phyloP scores from a whole-genome alignment of 1,140 invertebrate genomes.

The Trissolcus basalis region DNA sequence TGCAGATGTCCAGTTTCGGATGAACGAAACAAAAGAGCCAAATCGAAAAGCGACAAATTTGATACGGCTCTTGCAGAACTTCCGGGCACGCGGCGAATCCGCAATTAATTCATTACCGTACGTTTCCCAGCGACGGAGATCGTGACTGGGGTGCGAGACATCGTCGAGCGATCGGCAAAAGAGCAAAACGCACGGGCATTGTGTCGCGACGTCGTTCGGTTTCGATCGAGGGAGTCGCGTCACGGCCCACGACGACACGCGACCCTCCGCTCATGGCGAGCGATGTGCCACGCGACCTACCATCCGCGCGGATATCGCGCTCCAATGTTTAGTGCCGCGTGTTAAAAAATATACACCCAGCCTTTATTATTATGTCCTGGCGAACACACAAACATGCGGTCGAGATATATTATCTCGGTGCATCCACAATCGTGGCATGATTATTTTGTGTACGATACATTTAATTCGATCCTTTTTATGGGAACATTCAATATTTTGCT shows the following conservation, averaged over 20 bases:
- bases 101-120: conserved; percentile 64
- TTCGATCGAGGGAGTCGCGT: conserved; percentile 42
- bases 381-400: conserved; percentile 23
- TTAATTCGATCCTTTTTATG: neutral
- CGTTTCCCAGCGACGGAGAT: conserved; percentile 38
- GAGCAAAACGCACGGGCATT: conserved; percentile 16
- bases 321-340: conserved; percentile 27
- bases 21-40: neutral
- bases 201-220: conserved; percentile 44
- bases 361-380: conserved; percentile 23
- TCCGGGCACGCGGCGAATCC: conserved; percentile 62
- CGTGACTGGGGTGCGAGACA: conserved; percentile 28
- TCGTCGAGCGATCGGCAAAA: conserved; percentile 15
- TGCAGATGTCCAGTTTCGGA: too few species aligned
- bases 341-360: conserved; percentile 29
- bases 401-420: neutral
- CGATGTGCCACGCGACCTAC: conserved; percentile 64
- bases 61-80: conserved; percentile 42
- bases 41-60: conserved; percentile 1
- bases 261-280: conserved; percentile 60
- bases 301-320: conserved; percentile 62
- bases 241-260: conserved; percentile 63
- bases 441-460: neutral
- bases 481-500: too few species aligned
- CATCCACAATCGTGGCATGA: neutral